A percentile compares a stretch with the other conserved stretches of the same genome.
Evolutionary conservation across 2,888 invertebrate genomes (phyloP).

Genomic region (Orchesellides sinensis): DNA sequence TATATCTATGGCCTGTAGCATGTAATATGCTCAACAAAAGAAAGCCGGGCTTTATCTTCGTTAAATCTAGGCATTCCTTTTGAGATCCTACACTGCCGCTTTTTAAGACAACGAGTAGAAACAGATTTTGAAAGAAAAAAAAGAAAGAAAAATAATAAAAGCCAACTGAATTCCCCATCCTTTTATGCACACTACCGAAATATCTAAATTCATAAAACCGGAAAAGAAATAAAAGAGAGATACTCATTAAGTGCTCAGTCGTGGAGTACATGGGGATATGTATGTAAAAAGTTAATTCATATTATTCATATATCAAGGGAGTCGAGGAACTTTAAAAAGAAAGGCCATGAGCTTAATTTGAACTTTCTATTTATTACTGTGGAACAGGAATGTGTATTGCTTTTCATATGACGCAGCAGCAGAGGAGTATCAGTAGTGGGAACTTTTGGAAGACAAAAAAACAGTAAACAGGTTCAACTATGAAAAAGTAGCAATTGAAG

Average conservation of each 20-base stretch:
- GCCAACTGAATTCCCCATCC: constrained; percentile 26
- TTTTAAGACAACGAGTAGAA: neutral
- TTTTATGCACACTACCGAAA: neutral
- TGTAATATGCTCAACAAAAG: constrained; percentile 24
- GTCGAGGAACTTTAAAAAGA: constrained; percentile 9
- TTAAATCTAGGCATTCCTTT: constrained; percentile 18
- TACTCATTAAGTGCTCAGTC: constrained; percentile 31
- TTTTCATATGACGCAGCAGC: neutral
- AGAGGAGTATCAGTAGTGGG: neutral
- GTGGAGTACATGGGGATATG: neutral
- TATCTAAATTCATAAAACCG: constrained; percentile 45
- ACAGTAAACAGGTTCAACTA: constrained; percentile 21
- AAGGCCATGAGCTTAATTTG: constrained; percentile 51
- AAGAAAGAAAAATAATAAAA: constrained; percentile 21
- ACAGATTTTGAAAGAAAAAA: neutral
- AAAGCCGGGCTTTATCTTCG: constrained; percentile 2
- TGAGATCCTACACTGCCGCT: constrained; percentile 3
- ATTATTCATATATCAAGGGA: too few relatives aligned
- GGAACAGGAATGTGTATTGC: neutral
- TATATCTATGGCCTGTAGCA: constrained; percentile 37
- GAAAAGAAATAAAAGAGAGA: constrained; percentile 33
- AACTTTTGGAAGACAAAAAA: neutral
- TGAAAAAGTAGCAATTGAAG: constrained; percentile 15
- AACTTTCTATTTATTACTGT: constrained; percentile 13
- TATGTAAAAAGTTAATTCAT: constrained; percentile 5